A percentile compares a stretch with the other conserved stretches of the same genome.
Conservation (phyloP, 2,888 invertebrate species). For the Falcaria lacertinaria region DNA sequence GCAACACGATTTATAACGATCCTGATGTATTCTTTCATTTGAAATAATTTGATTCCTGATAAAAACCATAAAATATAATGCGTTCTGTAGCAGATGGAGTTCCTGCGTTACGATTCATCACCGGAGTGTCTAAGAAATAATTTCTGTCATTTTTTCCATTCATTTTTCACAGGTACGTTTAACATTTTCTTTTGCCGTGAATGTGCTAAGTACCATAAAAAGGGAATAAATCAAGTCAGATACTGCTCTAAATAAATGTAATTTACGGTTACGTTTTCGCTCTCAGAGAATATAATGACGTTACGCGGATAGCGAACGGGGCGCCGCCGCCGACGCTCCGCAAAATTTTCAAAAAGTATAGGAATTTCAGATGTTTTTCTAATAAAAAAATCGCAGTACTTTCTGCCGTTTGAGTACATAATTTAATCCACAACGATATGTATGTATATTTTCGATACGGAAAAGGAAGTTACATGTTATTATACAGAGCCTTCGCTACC, state of each 20-base stretch:
- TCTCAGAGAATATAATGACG: constrained; percentile 47
- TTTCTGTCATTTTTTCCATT: constrained; percentile 28
- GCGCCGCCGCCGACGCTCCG: constrained; percentile 5
- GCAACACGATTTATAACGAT: no score
- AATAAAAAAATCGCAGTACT: no score
- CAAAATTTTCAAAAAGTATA: no score
- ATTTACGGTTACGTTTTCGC: constrained; percentile 54
- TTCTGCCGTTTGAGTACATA: no score
- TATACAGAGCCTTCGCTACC: no score
- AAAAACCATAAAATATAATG: constrained; percentile 1
- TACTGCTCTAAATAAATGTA: constrained; percentile 59
- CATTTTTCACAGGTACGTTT: constrained; percentile 28
- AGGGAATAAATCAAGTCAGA: constrained; percentile 57
- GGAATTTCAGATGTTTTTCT: no score
- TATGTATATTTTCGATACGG: no score
- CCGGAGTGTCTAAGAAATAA: constrained; percentile 13
- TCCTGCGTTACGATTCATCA: neutral
- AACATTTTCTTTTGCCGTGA: constrained; percentile 33
- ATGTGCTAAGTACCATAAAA: constrained; percentile 52
- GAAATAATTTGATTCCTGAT: neutral
- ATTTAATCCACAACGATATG: no score
- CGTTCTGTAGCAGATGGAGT: neutral
- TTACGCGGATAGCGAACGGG: constrained; percentile 13
- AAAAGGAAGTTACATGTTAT: no score
- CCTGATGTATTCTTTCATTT: no score